Evolutionary conservation across 2,888 invertebrate species (phyloP).

Genomic region (Drosophila leonis): DNA sequence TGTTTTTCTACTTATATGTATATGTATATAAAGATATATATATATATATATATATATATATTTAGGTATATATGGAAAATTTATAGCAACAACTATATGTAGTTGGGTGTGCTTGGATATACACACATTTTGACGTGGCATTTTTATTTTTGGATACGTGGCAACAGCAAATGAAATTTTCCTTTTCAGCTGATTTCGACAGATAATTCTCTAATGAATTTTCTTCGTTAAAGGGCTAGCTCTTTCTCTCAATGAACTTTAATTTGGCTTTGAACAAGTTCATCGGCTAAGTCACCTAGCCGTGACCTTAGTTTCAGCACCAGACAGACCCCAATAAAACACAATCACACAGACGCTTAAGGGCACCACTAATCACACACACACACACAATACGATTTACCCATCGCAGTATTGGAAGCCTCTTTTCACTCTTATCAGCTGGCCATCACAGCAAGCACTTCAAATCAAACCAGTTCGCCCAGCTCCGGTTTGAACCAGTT

Average conservation of each 20-base stretch:
- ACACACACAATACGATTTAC: slow-evolving; percentile 23
- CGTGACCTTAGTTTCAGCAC: slow-evolving; percentile 44
- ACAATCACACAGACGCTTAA: slow-evolving; percentile 15
- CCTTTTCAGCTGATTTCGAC: slow-evolving; percentile 25
- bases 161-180: slow-evolving; percentile 34
- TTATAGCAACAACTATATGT: slow-evolving; percentile 17
- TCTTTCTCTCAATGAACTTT: slow-evolving; percentile 15
- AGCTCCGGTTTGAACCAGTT: slow-evolving; percentile 56
- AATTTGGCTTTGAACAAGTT: slow-evolving; percentile 36
- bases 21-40: slow-evolving; percentile 18
- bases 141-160: slow-evolving; percentile 46
- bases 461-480: slow-evolving; percentile 40
- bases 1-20: slow-evolving; percentile 45
- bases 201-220: slow-evolving; percentile 6
- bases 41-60: slow-evolving; percentile 16
- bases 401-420: slow-evolving; percentile 5
- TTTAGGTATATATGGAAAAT: slow-evolving; percentile 28
- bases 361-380: slow-evolving; percentile 41
- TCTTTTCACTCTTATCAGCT: slow-evolving; percentile 38
- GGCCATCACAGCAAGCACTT: slow-evolving; percentile 31
- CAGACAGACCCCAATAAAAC: slow-evolving; percentile 24
- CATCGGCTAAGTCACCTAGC: slow-evolving; percentile 48
- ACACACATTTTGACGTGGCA: slow-evolving; percentile 22
- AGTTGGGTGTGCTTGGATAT: not conserved
- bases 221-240: not conserved